These are phyloP conservation scores for Cloeon dipterum DNA, from an alignment of 2,888 invertebrate species.

Conservation along the genomic window DNA sequence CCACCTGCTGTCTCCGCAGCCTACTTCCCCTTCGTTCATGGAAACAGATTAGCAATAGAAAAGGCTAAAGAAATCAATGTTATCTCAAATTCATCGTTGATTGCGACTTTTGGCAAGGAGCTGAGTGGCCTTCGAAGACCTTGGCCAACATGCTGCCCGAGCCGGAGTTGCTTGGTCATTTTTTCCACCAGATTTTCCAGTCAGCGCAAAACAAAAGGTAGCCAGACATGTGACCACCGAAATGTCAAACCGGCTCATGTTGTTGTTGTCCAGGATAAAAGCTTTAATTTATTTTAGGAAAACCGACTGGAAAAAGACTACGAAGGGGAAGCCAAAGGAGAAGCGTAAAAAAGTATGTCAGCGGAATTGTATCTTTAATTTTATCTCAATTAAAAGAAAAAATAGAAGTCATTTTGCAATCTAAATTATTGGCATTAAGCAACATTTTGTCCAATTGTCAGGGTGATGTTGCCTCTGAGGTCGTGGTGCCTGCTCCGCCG, in stretches of 20 bases:
- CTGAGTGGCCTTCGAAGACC: no score
- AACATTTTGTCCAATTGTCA: background rate
- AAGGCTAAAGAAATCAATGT: no score
- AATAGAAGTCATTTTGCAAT: no score
- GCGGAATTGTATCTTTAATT: slow-evolving; percentile 2
- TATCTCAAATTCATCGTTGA: no score
- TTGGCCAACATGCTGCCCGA: slow-evolving; percentile 18
- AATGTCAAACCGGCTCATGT: background rate
- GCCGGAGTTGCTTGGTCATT: slow-evolving; percentile 20
- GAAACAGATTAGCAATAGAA: no score
- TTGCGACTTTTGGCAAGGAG: slow-evolving; percentile 1
- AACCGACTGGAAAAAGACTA: slow-evolving; percentile 18
- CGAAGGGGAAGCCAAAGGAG: slow-evolving; percentile 18
- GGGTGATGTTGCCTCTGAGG: slow-evolving; percentile 3
- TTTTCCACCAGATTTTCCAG: slow-evolving; percentile 23
- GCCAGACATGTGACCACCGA: slow-evolving; percentile 6
- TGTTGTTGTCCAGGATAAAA: background rate
- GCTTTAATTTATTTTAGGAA: slow-evolving; percentile 14
- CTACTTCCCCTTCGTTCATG: no score
- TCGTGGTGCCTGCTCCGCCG: slow-evolving; percentile 12
- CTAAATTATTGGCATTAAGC: no score
- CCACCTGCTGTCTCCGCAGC: no score
- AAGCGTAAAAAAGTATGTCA: slow-evolving; percentile 16
- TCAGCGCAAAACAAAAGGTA: slow-evolving; percentile 19
- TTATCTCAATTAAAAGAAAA: slow-evolving; percentile 1